phyloP scores from a whole-genome alignment of 1,140 invertebrate genomes.

The Heliconius hermathena region DNA sequence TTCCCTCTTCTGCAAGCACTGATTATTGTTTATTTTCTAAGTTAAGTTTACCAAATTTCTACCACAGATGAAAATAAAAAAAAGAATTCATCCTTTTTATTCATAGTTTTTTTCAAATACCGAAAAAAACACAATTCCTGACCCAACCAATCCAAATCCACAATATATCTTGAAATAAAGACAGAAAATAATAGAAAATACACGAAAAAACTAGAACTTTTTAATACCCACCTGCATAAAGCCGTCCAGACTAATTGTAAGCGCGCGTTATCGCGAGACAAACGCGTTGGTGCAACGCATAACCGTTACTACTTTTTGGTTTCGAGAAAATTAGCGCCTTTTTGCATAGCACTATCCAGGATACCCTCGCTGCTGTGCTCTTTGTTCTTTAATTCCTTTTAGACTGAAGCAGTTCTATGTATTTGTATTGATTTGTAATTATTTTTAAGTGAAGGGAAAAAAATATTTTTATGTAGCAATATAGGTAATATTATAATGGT shows the following conservation, averaged over 20 bases:
- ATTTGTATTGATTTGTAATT: neutral
- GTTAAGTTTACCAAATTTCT: too few species aligned
- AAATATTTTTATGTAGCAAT: neutral
- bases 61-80: too few species aligned
- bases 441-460: neutral
- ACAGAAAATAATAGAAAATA: neutral
- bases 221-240: conserved; percentile 47
- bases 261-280: conserved; percentile 80
- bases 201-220: neutral
- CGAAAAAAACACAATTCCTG: neutral
- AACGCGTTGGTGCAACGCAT: conserved; percentile 77
- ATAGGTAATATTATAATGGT: too few species aligned
- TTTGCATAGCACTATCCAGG: conserved; percentile 71
- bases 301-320: conserved; percentile 80
- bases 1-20: too few species aligned
- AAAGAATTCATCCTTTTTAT: too few species aligned
- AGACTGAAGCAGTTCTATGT: conserved; percentile 13
- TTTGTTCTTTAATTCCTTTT: conserved; percentile 57
- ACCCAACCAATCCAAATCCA: neutral
- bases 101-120: neutral
- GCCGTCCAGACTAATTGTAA: conserved; percentile 76
- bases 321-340: conserved; percentile 78
- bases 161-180: neutral
- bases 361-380: conserved; percentile 48
- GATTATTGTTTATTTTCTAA: too few species aligned